Base-by-base conservation (phyloP, 1,140 invertebrate species). In the Drosophila suzukii region DNA sequence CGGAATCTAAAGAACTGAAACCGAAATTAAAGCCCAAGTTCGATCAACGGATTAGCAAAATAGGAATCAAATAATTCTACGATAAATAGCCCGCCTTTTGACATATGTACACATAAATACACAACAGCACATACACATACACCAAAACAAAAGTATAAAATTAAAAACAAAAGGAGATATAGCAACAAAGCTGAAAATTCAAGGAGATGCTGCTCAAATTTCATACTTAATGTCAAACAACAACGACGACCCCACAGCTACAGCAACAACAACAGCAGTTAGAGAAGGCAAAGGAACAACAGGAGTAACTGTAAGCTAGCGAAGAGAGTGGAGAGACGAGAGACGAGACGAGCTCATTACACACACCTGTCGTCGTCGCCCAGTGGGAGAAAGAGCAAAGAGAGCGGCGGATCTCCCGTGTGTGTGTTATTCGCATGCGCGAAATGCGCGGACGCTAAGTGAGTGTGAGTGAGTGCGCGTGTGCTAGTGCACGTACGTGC, bases 181-280 rank as follows among this genome's bases (percentile, higher is more conserved):
- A 68, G 27, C 41, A 51, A 57, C 30, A 56, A 51, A 55, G 36
- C 38, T 15, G 30, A 63, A 77, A 78, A 65, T 66, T 70, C 44
- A 63, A 86, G 82, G 74, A 77, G 59, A 77, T 77, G 75, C 75
- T 88, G 83, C 83, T 83, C 79, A 83, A 88, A 70, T 72, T 76
- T 51, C 55, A 72, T 57, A 68, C 62, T 79, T 86, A 78, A 88
- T 88, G 82, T 88, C 79, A 86, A 76, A 60, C 50, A 60, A 71
- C 46, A 70, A 71, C 54, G 59, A 54, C 77, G 57, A 57, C 36
- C 58, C 46, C 51, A 62, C 36, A 55, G n/a, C 57, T 63, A 38
- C 55, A 81, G 34, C 39, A 53, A 50, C 62, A 56, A 56, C 36
- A 51, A 50, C 62, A 56, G 56, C 32, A 47, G 43, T 24, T 55